phyloP scores from a whole-genome alignment of 2,888 invertebrate species.

The Megaustenia siamemsis region DNA sequence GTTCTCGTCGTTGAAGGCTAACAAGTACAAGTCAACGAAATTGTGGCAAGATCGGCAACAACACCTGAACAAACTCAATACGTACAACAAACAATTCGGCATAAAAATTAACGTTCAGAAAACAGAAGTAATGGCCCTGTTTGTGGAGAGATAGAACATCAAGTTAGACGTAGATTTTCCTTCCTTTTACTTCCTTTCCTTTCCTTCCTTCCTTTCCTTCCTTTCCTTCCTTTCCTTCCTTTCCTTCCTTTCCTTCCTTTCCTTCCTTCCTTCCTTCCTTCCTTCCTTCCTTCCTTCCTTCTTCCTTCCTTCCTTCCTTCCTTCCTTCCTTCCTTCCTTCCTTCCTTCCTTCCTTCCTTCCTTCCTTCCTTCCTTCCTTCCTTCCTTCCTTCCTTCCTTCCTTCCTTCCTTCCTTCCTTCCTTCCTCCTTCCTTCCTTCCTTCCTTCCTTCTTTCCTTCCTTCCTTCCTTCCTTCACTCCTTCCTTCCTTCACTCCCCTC shows the following conservation, averaged over 20 bases:
- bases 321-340: not conserved
- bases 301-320: not conserved
- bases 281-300: not conserved
- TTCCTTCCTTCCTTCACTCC: not conserved
- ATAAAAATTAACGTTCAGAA: too few relatives aligned
- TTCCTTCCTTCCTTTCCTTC: conserved; percentile 40
- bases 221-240: conserved; percentile 50
- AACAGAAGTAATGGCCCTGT: too few relatives aligned
- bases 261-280: not conserved
- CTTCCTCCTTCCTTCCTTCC: not conserved
- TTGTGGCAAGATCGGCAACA: too few relatives aligned
- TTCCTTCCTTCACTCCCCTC: not conserved
- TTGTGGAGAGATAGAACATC: too few relatives aligned
- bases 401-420: not conserved
- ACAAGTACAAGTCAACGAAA: too few relatives aligned
- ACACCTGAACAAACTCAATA: too few relatives aligned
- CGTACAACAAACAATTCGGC: too few relatives aligned
- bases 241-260: not conserved
- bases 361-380: conserved; percentile 3
- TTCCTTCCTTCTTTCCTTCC: not conserved
- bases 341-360: not conserved
- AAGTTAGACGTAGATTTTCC: too few relatives aligned
- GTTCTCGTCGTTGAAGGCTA: too few relatives aligned
- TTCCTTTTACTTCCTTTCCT: conserved; percentile 28
- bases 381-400: not conserved